Percentiles rank a stretch among this genome's conserved stretches.
Conservation (phyloP, 2,888 invertebrate species). For the Branchipolynoe longqiensis region DNA sequence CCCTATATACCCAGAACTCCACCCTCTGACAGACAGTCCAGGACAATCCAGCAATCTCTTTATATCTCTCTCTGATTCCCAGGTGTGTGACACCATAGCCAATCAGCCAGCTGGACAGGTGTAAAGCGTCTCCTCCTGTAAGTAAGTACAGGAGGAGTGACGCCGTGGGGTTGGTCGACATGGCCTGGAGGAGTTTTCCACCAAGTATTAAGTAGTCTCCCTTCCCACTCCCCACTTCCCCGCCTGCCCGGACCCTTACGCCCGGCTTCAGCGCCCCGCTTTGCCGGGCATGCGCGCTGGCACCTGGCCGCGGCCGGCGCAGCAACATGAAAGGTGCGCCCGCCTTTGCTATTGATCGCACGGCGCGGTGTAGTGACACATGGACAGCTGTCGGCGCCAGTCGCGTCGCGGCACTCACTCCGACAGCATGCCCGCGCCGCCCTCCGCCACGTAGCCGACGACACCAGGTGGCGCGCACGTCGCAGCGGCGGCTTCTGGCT, state of each 20-base stretch:
- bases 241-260: background rate
- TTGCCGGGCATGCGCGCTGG: background rate
- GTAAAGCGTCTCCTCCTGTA: background rate
- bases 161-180: background rate
- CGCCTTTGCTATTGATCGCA: background rate
- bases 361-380: slow-evolving; percentile 20
- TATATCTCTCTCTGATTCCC: too few species aligned
- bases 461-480: slow-evolving; percentile 4
- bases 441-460: background rate
- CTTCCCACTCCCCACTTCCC: too few species aligned
- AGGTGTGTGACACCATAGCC: too few species aligned
- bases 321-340: slow-evolving; percentile 34
- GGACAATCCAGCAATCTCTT: too few species aligned
- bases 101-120: slow-evolving; percentile 25
- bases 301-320: slow-evolving; percentile 6
- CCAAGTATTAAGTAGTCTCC: too few species aligned
- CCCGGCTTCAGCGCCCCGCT: background rate
- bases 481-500: background rate
- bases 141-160: background rate
- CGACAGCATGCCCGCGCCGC: slow-evolving; percentile 19
- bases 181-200: background rate
- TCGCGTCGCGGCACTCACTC: slow-evolving; percentile 13
- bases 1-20: too few species aligned
- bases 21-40: too few species aligned
- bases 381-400: slow-evolving; percentile 45